Evolutionary conservation across 2,113 vertebrate species (phyloP).

Genomic region (Tenrec ecaudatus): DNA sequence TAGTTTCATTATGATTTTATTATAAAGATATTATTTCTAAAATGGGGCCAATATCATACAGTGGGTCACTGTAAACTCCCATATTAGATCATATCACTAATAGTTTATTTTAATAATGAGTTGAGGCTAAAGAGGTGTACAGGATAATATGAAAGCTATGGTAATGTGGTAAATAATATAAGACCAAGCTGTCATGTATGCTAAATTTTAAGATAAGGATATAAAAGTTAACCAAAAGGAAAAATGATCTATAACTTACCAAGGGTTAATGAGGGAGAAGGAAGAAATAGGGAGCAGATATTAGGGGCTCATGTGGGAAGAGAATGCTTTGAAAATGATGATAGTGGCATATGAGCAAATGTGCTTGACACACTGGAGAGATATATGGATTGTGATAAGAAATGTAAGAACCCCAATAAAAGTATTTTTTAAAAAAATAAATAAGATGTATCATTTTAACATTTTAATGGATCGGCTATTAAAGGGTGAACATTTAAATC

Average conservation of each 20-base stretch:
- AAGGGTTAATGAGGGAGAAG: no score
- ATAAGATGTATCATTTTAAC: slow-evolving; percentile 15
- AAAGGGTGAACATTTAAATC: not conserved
- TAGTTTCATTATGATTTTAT: not conserved
- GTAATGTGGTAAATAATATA: not conserved
- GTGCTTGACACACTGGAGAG: no score
- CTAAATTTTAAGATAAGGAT: not conserved
- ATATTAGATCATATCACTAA: not conserved
- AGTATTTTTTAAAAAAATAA: no score
- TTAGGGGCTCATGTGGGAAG: no score
- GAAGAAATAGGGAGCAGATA: no score
- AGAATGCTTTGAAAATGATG: no score
- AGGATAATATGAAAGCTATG: not conserved
- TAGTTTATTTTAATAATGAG: not conserved
- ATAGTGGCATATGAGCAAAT: no score
- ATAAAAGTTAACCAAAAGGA: no score
- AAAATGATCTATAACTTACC: no score
- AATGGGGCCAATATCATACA: not conserved
- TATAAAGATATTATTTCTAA: slow-evolving; percentile 19
- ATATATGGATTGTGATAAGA: no score
- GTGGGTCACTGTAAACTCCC: not conserved
- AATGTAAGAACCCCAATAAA: no score
- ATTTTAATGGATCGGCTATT: not conserved
- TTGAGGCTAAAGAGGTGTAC: not conserved
- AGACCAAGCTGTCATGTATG: not conserved